Conservation (phyloP, 2,888 invertebrate genomes). For the Nebria brevicollis region DNA sequence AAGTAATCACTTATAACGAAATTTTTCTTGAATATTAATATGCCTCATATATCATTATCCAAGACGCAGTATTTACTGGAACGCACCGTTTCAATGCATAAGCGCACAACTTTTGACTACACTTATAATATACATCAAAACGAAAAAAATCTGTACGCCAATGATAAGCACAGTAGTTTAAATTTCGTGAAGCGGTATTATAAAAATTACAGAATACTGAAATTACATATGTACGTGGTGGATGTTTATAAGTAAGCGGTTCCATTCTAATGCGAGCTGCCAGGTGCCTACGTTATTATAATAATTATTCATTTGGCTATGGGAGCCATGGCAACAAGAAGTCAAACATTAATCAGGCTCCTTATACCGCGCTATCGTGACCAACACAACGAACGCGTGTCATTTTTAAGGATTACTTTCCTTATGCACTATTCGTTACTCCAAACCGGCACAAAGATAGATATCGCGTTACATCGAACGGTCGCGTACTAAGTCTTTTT, state of each 20-base stretch:
- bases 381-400: not conserved
- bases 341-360: constrained; percentile 12
- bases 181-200: constrained; percentile 39
- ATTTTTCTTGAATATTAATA: constrained; percentile 36
- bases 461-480: not conserved
- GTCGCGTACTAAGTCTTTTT: not conserved
- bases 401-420: constrained; percentile 8
- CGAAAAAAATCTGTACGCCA: not conserved
- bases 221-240: constrained; percentile 25
- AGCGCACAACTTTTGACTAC: not conserved
- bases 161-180: constrained; percentile 20
- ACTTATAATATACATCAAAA: too few species aligned
- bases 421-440: not conserved
- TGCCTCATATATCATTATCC: constrained; percentile 35
- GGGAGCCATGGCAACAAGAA: constrained; percentile 11
- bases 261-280: constrained; percentile 11
- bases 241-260: constrained; percentile 16
- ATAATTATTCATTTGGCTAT: constrained; percentile 19
- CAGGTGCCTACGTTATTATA: constrained; percentile 15
- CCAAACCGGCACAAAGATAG: not conserved
- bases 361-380: not conserved
- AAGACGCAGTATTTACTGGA: not conserved
- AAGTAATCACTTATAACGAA: constrained; percentile 22
- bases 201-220: constrained; percentile 41
- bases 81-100: not conserved